phyloP scores from a whole-genome alignment of 2,888 invertebrate species.

The Apodemia mormo region DNA sequence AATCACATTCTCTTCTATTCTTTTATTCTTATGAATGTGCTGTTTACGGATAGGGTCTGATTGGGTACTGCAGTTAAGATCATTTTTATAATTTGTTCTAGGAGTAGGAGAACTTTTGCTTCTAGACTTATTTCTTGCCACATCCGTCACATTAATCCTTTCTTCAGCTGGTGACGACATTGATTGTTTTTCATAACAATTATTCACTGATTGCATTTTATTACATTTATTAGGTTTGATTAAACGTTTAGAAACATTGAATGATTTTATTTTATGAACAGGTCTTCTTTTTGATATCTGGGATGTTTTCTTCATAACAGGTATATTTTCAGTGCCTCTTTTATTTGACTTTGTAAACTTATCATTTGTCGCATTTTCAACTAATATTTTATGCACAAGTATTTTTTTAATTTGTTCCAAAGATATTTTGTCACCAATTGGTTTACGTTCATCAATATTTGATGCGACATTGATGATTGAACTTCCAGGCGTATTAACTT shows the following conservation, averaged over 20 bases:
- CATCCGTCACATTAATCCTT: slow-evolving; percentile 29
- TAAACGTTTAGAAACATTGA: slow-evolving; percentile 65
- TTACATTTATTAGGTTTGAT: slow-evolving; percentile 32
- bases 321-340: slow-evolving; percentile 31
- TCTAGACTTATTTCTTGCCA: slow-evolving; percentile 39
- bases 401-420: slow-evolving; percentile 62
- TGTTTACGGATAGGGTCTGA: neutral
- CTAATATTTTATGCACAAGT: slow-evolving; percentile 54
- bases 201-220: neutral
- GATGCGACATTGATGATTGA: slow-evolving; percentile 65
- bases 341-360: slow-evolving; percentile 18
- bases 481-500: slow-evolving; percentile 70
- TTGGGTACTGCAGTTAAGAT: neutral
- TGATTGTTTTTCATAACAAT: neutral
- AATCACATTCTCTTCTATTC: neutral
- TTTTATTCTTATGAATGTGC: neutral
- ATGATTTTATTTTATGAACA: slow-evolving; percentile 68
- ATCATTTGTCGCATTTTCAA: slow-evolving; percentile 38
- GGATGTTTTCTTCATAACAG: slow-evolving; percentile 30
- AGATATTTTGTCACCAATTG: slow-evolving; percentile 54
- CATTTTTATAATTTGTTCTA: slow-evolving; percentile 32
- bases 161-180: slow-evolving; percentile 44
- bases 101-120: slow-evolving; percentile 54
- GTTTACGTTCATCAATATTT: slow-evolving; percentile 49
- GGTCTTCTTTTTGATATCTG: slow-evolving; percentile 48